These are phyloP conservation scores for Clepsis dumicolana DNA, from an alignment of 2,888 invertebrate genomes.

Conservation along the genomic window DNA sequence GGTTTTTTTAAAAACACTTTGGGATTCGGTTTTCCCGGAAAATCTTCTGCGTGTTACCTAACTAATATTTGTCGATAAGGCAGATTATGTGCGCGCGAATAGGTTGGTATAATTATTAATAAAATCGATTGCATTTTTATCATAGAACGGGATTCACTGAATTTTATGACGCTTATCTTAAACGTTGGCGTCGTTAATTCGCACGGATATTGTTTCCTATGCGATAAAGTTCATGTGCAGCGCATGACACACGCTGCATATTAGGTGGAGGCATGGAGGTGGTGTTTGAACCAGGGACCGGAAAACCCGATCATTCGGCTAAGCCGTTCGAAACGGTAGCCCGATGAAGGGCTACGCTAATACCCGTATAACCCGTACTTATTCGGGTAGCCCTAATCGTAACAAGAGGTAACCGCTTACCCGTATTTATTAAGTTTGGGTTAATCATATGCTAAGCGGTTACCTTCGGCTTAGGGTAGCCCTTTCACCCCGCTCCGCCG, in stretches of 20 bases:
- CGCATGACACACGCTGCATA: conserved; percentile 16
- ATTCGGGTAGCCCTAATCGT: too few relatives aligned
- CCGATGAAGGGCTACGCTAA: too few relatives aligned
- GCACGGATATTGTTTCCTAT: conserved; percentile 11
- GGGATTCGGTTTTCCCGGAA: conserved; percentile 26
- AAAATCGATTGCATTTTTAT: conserved; percentile 7
- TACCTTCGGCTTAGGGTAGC: too few relatives aligned
- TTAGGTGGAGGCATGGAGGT: not conserved
- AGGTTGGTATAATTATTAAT: not conserved
- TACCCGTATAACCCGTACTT: too few relatives aligned
- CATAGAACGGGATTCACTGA: conserved; percentile 9
- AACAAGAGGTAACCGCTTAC: too few relatives aligned
- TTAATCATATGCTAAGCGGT: too few relatives aligned
- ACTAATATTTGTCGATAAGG: conserved; percentile 7
- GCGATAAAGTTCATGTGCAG: conserved; percentile 21
- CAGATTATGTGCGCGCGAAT: conserved; percentile 13
- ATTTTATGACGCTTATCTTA: conserved; percentile 17
- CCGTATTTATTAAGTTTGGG: too few relatives aligned
- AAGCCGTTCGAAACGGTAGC: too few relatives aligned
- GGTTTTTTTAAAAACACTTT: conserved; percentile 25
- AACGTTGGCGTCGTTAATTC: conserved; percentile 12
- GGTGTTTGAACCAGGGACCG: not conserved
- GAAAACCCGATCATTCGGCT: too few relatives aligned
- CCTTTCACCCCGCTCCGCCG: too few relatives aligned
- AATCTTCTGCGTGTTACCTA: conserved; percentile 4